Evolutionary conservation across 2,113 vertebrate species (phyloP), one percentile per base, ranked within the genome.

Genomic region (Podarcis muralis): DNA sequence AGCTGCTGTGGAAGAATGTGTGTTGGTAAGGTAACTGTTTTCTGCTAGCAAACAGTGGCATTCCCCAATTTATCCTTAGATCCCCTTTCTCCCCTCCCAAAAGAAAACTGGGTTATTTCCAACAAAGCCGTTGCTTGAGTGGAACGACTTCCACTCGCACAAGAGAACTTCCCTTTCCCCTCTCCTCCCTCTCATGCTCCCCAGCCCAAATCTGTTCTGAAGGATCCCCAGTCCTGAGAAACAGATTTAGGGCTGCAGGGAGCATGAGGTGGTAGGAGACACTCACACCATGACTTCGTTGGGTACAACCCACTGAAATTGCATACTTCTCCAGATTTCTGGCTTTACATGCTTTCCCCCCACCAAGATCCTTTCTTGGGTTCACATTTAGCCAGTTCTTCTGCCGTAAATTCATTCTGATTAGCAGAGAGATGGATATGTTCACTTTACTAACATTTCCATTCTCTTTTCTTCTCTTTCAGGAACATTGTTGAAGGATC

Each of bases 381-480:
- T 40, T 85, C 37, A 20, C 25, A 27, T 37, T 37, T 37, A 5
- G 2, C 32, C 13, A 76, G 48, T 57, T 37, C 32, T 62, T 76
- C 57, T 35, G 5, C 30, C 30, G 11, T 43, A 57, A 30, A 84
- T 27, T 80, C 32, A 74, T 43, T 77, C 75, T 66, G 68, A 82
- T 18, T 62, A 76, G 37, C 57, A 62, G 23, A 81, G 74, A 20
- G 37, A 81, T 37, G 23, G 35, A 87, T 53, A 71, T 77, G 12
- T 57, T 65, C 23, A 77, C 62, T 90, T 40, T 80, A 65, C 72
- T 94, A 89, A 96, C 8, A 0, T 4, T 53, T 74, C 66, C 32
- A 27, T 84, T 77, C 1, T 43, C n/a, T 88, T 91, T 78, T 92
- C 90, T 80, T 94, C 88, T 94, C 84, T 95, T 93, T 77, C 88